Evolutionary conservation across 1,140 invertebrate genomes (phyloP), one percentile per base, ranked within the genome.

Genomic region (Dendroctonus ponderosae): DNA sequence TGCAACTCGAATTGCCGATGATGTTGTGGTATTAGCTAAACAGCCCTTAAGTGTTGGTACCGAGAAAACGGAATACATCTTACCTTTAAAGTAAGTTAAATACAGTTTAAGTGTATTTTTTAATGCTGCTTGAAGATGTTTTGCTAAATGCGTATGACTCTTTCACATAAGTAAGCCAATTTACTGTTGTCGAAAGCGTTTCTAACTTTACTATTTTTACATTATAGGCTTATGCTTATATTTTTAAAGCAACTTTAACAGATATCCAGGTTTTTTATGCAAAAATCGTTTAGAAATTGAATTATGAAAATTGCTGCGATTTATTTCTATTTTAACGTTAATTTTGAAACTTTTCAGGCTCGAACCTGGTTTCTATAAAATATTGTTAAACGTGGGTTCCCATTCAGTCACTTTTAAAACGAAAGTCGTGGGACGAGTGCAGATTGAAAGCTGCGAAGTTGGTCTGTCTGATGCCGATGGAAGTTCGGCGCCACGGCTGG

Each of bases 401-500:
- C 85, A 94, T 71, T 83, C 82, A 0, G 85, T 87, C 9, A 83
- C 82, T 62, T 78, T 96, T 51, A 85, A 85, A 40, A 82, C 92
- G 6, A 89, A 91, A 71, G 86, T 92, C 39, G 80, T 92, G 9
- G 87, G 88, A 6, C 84, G 88, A 62, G 85, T 96, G 5, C 82
- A 84, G 62, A 82, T 97, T 0, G 86, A 91, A 71, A 86, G 84
- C 69, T 83, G 94, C 39, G 93, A 97, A 77, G 84, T 98, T 67
- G 94, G 94, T n/a, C 86, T 94, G 38, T 89, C 87, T 12, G 94
- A 97, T 79, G 87, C 91, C 6, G 95, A 98, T 82, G 91, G 93
- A 57, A 89, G 88, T 9, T 89, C 90, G 14, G 87, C 90, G 67
- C 85, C 91, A 2, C 91, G 90, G 78, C 81, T 94, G 54, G 86